Conservation (phyloP, 2,797 vertebrate genomes). For the Petrocephalus sullivani region DNA sequence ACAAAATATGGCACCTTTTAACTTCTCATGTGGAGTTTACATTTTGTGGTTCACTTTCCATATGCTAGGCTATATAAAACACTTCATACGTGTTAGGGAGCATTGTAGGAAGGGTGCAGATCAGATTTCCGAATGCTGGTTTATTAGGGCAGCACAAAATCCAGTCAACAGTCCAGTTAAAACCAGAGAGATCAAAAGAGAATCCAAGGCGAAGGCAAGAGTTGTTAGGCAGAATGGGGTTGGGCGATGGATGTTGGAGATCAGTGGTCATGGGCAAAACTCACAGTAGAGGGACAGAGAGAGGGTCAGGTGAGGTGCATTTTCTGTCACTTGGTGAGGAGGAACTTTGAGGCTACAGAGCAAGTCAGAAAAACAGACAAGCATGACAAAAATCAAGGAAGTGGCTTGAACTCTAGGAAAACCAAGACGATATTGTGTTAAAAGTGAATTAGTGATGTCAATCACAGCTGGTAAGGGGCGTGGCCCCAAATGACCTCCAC, state of each 20-base stretch:
- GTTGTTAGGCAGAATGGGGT: background rate
- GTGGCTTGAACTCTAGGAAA: background rate
- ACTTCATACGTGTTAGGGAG: background rate
- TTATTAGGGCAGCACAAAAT: background rate
- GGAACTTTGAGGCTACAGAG: background rate
- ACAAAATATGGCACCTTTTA: background rate
- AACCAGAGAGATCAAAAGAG: background rate
- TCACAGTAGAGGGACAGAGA: background rate
- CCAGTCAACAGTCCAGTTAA: background rate
- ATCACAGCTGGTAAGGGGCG: background rate
- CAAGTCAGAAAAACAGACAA: background rate
- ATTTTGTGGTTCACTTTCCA: background rate
- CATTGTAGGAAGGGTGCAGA: background rate
- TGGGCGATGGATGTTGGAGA: background rate
- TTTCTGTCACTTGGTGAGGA: background rate
- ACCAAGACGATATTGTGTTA: background rate
- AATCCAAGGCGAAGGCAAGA: background rate
- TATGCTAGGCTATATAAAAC: background rate
- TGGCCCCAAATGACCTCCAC: background rate
- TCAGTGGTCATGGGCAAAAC: background rate
- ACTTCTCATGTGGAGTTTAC: background rate
- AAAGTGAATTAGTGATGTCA: background rate
- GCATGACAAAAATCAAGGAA: background rate
- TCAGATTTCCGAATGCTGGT: background rate
- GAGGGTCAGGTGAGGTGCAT: background rate